Evolutionary conservation across 2,113 vertebrate species (phyloP).

Genomic region (Misgurnus anguillicaudatus): DNA sequence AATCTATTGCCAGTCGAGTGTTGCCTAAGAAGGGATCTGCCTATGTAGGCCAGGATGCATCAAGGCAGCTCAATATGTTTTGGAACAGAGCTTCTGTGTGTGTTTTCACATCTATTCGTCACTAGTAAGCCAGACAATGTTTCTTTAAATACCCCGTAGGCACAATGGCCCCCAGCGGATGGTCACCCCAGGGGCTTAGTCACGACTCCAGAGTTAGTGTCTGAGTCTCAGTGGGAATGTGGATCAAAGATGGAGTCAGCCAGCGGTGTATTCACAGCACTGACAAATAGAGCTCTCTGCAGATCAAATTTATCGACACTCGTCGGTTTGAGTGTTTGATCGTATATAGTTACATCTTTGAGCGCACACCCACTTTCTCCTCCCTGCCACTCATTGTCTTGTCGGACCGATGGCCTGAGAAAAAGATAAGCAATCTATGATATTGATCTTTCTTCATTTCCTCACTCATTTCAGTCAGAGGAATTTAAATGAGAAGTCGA

Average conservation of each 20-base stretch:
- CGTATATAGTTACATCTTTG: conserved; percentile 34
- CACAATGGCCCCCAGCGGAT: conserved; percentile 17
- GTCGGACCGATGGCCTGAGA: conserved; percentile 28
- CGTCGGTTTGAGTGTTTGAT: conserved; percentile 44
- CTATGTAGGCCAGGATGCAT: no score
- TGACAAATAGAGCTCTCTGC: conserved; percentile 26
- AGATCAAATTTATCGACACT: conserved; percentile 50
- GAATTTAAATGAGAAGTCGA: conserved; percentile 55
- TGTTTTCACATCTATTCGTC: not conserved
- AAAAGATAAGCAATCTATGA: conserved; percentile 48
- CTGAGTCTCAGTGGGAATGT: conserved; percentile 42
- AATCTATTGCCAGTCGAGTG: no score
- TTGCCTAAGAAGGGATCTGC: no score
- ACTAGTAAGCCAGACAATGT: conserved; percentile 15
- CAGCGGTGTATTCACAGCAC: conserved; percentile 27
- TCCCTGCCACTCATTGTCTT: conserved; percentile 33
- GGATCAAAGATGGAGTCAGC: conserved; percentile 40
- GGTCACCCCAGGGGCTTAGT: conserved; percentile 30
- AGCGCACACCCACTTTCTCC: conserved; percentile 27
- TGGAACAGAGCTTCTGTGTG: not conserved
- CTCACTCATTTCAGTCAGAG: conserved; percentile 40
- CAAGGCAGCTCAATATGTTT: not conserved
- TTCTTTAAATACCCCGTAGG: conserved; percentile 24
- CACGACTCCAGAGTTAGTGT: conserved; percentile 39
- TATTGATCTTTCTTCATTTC: conserved; percentile 51